Evolutionary conservation across 2,797 vertebrate genomes (phyloP).

Genomic region (Eulemur albifrons): DNA sequence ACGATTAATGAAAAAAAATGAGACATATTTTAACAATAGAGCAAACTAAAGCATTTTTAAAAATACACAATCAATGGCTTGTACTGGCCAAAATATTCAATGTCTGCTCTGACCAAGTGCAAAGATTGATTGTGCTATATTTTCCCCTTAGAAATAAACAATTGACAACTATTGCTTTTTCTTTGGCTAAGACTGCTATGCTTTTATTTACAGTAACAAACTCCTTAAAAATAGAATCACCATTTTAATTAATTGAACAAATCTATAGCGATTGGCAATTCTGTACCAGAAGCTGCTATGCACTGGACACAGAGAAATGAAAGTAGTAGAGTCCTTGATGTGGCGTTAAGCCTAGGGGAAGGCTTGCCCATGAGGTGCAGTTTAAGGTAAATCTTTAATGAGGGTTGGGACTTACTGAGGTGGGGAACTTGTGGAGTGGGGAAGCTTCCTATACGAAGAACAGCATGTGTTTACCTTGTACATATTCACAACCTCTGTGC

Average conservation of each 20-base stretch:
- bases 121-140: neutral
- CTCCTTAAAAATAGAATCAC: neutral
- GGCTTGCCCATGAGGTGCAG: neutral
- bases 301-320: neutral
- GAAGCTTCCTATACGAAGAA: neutral
- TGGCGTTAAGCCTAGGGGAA: neutral
- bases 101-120: neutral
- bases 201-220: neutral
- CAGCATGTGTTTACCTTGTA: accelerated
- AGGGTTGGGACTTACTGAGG: neutral
- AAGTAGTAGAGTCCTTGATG: accelerated
- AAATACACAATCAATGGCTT: neutral
- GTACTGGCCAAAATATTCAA: neutral
- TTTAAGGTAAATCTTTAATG: neutral
- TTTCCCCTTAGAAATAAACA: neutral
- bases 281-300: accelerated
- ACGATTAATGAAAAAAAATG: neutral
- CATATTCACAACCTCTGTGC: neutral
- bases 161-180: neutral
- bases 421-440: accelerated
- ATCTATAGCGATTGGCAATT: neutral
- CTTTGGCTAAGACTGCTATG: neutral
- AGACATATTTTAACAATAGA: neutral
- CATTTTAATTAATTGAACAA: neutral
- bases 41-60: neutral